A percentile compares a stretch with the other conserved stretches of the same genome.
Evolutionary conservation across 2,797 vertebrate species (phyloP).

Genomic region (Myotis myotis): DNA sequence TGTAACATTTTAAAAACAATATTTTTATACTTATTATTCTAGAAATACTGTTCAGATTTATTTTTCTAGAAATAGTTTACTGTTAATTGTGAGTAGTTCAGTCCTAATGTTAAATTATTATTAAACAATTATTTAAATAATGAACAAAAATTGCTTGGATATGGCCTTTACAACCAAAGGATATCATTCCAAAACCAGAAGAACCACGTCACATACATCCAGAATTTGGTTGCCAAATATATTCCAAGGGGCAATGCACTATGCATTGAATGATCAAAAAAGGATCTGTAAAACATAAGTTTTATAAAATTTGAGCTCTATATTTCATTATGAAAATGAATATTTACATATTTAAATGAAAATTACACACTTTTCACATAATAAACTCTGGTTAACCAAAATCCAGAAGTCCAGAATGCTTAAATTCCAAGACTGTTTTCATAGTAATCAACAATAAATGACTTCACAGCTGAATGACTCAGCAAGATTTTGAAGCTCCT

Average conservation of each 20-base stretch:
- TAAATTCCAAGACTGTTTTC: background rate
- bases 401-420: background rate
- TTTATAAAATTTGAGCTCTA: slow-evolving; percentile 34
- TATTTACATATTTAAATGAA: slow-evolving; percentile 40
- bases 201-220: slow-evolving; percentile 99
- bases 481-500: background rate
- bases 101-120: slow-evolving; percentile 19
- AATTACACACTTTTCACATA: background rate
- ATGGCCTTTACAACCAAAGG: slow-evolving; percentile 84
- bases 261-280: slow-evolving; percentile 99
- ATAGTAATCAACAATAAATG: background rate
- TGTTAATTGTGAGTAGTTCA: background rate
- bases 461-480: slow-evolving; percentile 21
- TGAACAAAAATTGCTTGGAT: slow-evolving; percentile 9
- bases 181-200: slow-evolving; percentile 99
- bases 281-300: slow-evolving; percentile 88
- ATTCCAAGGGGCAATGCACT: slow-evolving; percentile 98
- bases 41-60: background rate
- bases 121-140: slow-evolving; percentile 21
- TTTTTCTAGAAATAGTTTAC: slow-evolving; percentile 1
- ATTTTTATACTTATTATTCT: background rate
- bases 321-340: slow-evolving; percentile 37
- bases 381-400: background rate
- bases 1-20: slow-evolving; percentile 32
- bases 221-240: slow-evolving; percentile 99